Base-by-base conservation (phyloP, 1,140 invertebrate genomes). In the Yoshiicerus persimilis region DNA sequence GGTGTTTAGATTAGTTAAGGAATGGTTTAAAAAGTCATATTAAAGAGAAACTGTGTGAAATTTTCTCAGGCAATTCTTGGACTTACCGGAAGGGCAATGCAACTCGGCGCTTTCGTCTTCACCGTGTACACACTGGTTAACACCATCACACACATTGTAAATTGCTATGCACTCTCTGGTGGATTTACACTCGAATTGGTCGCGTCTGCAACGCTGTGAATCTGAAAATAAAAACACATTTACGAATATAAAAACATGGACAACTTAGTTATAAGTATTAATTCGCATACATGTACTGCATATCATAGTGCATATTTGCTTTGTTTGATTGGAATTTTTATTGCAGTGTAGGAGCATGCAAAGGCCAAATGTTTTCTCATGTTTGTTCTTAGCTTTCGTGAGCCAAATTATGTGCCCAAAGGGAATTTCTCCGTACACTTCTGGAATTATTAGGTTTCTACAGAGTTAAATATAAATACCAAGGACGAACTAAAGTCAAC, bases 61-160 rank as follows among this genome's bases (percentile, higher is more conserved):
- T 38, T 80, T 80, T 80, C 75, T 38, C 75, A 80, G 75, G 20
- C 32, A 80, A 80, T 80, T 80, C 32, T 80, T 80, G 75, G 20
- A 80, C 75, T 64, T 84, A 88, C 64, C 84, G 39, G 89, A 70
- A 84, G 88, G 88, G 41, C 90, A 90, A 86, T 87, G 36, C 11
- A 91, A 75, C 66, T 89, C 90, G 30, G 80, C 32, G 27, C 39
- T 47, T 86, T 90, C 90, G 87, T 91, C 90, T 39, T 13, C n/a
- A 16, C 95, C 97, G 93, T 99, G 98, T 4, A 96, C 93, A 93
- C 98, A 99, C 92, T 99, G 97, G 13, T 96, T 95, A 87, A 98
- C 97, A 36, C 97, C 97, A 93, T 99, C 97, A 92, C 98, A 99
- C 3, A 96, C 96, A 92, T 99, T 98, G 92, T 99, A 98, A 90